These are phyloP conservation scores for Trachelus stipa DNA, from an alignment of 2,888 invertebrate genomes.

Conservation along the genomic window DNA sequence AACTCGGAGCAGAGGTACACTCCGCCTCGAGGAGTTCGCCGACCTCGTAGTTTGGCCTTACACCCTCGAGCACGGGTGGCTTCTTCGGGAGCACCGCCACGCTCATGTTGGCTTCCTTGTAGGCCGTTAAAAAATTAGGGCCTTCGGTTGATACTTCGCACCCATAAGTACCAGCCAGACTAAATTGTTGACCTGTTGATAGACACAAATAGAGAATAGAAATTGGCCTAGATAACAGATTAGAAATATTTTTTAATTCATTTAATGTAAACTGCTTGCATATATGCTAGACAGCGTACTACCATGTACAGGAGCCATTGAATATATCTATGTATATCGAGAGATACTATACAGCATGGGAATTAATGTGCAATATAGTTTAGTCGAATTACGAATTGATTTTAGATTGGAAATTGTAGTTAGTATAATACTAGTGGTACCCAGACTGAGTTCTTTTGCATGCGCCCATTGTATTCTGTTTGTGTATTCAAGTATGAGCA, in stretches of 20 bases:
- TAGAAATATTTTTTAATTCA: background rate
- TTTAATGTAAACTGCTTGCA: background rate
- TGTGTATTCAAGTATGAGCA: background rate
- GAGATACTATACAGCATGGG: background rate
- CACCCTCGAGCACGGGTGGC: constrained; percentile 54
- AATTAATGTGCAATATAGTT: background rate
- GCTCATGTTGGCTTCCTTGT: constrained; percentile 56
- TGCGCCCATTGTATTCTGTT: background rate
- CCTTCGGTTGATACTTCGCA: constrained; percentile 61
- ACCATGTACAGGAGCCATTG: background rate
- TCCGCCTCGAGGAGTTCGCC: constrained; percentile 55
- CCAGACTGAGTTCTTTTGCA: background rate
- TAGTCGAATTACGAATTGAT: background rate
- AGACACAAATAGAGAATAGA: background rate
- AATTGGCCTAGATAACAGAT: background rate
- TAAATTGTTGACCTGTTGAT: background rate
- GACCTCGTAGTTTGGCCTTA: constrained; percentile 56
- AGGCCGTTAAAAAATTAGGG: constrained; percentile 54
- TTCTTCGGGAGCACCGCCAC: constrained; percentile 53
- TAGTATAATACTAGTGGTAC: background rate
- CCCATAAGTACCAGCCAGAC: constrained; percentile 49
- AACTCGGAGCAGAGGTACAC: constrained; percentile 60
- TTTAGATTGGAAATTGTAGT: background rate
- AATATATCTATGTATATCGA: background rate
- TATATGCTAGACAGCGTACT: background rate